phyloP scores from a whole-genome alignment of 2,113 vertebrate genomes.

The Triplophysa dalaica region DNA sequence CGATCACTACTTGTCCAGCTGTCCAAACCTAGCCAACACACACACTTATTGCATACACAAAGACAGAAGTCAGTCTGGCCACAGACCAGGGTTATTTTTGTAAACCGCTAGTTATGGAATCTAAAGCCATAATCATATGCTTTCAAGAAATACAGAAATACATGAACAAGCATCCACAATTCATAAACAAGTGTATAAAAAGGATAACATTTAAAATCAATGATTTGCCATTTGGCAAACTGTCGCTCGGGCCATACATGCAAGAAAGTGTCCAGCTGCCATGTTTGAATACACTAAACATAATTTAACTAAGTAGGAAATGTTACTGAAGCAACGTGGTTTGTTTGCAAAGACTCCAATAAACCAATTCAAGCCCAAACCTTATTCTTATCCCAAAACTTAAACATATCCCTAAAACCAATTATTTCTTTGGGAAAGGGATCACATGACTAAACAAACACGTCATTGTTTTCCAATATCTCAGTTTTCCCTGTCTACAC shows the following conservation, averaged over 20 bases:
- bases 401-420: not conserved
- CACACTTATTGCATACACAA: slow-evolving; percentile 14
- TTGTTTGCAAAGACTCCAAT: not conserved
- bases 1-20: slow-evolving; percentile 33
- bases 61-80: slow-evolving; percentile 8
- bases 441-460: no score
- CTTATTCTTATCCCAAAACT: no score
- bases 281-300: not conserved
- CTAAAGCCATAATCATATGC: slow-evolving; percentile 3
- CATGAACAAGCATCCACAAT: not conserved
- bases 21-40: slow-evolving; percentile 1
- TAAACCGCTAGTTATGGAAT: slow-evolving; percentile 7
- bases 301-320: not conserved
- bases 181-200: not conserved
- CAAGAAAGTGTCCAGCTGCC: no score
- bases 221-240: not conserved
- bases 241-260: no score
- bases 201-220: not conserved
- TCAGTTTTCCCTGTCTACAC: no score
- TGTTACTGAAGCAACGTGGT: not conserved
- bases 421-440: not conserved
- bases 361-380: not conserved
- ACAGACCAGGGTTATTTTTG: slow-evolving; percentile 21
- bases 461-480: no score
- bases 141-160: slow-evolving; percentile 8